Percentiles rank a stretch among this genome's conserved stretches.
phyloP scores from a whole-genome alignment of 2,797 vertebrate genomes.

The Pristis pectinata region DNA sequence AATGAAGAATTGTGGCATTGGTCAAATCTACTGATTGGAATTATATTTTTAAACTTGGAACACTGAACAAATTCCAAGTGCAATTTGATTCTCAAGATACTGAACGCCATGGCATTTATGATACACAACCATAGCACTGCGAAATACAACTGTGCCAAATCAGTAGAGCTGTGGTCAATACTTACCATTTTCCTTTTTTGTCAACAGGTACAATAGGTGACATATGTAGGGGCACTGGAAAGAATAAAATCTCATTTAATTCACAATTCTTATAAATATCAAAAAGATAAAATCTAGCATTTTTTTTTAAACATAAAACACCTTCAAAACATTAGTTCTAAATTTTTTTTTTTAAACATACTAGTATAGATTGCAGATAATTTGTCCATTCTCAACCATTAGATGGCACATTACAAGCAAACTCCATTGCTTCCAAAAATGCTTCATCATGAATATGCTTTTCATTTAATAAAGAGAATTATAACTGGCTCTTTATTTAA shows the following conservation, averaged over 20 bases:
- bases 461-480: neutral
- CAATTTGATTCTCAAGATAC: neutral
- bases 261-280: neutral
- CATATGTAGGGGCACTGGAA: constrained; percentile 83
- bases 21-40: neutral
- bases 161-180: constrained; percentile 2
- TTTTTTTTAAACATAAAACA: neutral
- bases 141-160: neutral
- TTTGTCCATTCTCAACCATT: neutral
- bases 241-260: constrained; percentile 39
- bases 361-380: neutral
- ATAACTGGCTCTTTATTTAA: neutral
- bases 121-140: neutral
- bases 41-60: neutral
- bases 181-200: constrained; percentile 79
- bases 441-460: neutral
- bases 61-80: neutral
- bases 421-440: neutral
- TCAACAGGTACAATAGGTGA: constrained; percentile 84
- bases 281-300: neutral
- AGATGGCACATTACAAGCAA: neutral
- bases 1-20: neutral
- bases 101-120: neutral
- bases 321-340: too few species aligned
- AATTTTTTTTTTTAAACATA: neutral